Evolutionary conservation across 1,140 invertebrate species (phyloP).

Genomic region (Linepithema humile): DNA sequence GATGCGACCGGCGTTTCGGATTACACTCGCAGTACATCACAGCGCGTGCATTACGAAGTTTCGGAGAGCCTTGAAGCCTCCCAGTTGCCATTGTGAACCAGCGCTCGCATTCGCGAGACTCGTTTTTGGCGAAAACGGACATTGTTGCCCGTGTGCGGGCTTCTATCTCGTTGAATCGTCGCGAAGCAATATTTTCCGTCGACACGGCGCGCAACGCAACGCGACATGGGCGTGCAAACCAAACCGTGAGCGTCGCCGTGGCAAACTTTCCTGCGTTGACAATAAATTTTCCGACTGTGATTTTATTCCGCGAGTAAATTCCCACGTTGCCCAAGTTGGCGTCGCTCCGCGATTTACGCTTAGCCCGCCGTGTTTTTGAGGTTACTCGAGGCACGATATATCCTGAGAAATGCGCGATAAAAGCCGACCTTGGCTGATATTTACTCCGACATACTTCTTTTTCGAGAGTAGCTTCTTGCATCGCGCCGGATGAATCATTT

Average conservation of each 20-base stretch:
- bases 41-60: conserved; percentile 40
- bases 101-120: background rate
- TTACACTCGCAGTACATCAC: conserved; percentile 48
- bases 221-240: background rate
- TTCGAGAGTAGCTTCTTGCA: background rate
- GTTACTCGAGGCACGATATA: background rate
- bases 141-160: background rate
- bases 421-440: conserved; percentile 5
- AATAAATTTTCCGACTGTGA: conserved; percentile 11
- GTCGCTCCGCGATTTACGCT: conserved; percentile 3
- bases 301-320: conserved; percentile 21
- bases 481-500: conserved; percentile 13
- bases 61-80: background rate
- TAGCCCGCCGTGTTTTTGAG: background rate
- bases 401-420: background rate
- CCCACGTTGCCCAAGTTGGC: background rate
- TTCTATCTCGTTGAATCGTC: background rate
- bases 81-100: background rate
- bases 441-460: background rate
- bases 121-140: background rate
- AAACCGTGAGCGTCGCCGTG: background rate
- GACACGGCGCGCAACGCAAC: background rate
- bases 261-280: conserved; percentile 26
- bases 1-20: conserved; percentile 45
- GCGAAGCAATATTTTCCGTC: background rate